Conservation (phyloP, 2,113 vertebrate genomes). For the Calypte anna region DNA sequence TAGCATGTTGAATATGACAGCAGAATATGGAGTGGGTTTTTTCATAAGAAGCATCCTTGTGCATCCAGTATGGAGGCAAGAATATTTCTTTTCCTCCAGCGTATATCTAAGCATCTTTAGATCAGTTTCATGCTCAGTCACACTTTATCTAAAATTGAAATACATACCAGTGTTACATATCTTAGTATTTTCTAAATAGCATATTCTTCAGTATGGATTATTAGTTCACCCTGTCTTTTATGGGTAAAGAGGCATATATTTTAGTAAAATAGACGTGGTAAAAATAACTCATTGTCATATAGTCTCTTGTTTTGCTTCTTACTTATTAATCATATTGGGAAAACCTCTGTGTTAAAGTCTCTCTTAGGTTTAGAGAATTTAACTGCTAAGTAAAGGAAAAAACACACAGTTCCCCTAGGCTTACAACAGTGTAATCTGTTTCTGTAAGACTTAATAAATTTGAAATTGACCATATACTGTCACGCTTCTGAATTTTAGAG, state of each 20-base stretch:
- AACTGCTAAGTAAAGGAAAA: neutral
- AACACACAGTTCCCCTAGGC: neutral
- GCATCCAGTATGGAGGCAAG: neutral
- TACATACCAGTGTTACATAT: neutral
- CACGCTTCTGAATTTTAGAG: neutral
- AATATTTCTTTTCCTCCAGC: neutral
- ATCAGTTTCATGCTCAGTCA: neutral
- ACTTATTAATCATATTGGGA: neutral
- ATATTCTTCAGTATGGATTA: neutral
- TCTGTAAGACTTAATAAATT: conserved; percentile 39
- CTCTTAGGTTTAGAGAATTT: neutral
- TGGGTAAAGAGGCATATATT: neutral
- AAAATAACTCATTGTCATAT: neutral
- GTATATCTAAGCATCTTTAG: neutral
- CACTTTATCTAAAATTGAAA: neutral
- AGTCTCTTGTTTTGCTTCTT: neutral
- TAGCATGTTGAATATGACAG: neutral
- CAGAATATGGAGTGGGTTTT: neutral
- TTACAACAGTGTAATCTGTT: neutral
- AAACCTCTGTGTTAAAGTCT: neutral
- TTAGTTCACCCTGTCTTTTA: neutral
- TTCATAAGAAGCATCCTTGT: neutral
- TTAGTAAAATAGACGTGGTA: neutral
- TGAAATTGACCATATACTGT: conserved; percentile 2
- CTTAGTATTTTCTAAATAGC: neutral